A percentile compares a stretch with the other conserved stretches of the same genome.
Evolutionary conservation across 2,113 vertebrate species (phyloP).

Genomic region (Halichoeres trimaculatus): DNA sequence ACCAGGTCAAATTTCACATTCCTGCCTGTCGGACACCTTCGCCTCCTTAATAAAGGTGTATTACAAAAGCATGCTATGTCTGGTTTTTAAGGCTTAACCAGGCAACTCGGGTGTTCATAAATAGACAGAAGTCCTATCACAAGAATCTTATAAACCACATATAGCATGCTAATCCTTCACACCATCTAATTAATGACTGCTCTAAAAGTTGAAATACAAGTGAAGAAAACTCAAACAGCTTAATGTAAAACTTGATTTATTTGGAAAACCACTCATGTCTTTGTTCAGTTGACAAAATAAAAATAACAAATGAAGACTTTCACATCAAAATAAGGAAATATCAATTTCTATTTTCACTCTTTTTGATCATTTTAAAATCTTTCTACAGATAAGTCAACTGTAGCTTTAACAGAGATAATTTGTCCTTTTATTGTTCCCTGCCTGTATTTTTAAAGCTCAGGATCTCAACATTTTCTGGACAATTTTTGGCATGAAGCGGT

Average conservation of each 20-base stretch:
- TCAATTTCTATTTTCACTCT: too few species aligned
- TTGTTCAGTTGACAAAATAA: too few species aligned
- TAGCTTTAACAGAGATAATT: neutral
- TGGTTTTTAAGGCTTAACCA: neutral
- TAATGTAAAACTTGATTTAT: too few species aligned
- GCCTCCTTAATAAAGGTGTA: neutral
- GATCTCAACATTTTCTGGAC: neutral
- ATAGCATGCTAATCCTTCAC: too few species aligned
- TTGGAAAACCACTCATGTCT: too few species aligned
- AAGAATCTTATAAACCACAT: too few species aligned
- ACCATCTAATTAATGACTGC: too few species aligned
- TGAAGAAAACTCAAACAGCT: too few species aligned
- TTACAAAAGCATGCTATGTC: neutral
- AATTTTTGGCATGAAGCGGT: constrained; percentile 9
- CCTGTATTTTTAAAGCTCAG: neutral
- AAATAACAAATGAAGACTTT: too few species aligned
- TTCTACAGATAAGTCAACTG: neutral
- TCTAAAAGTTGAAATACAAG: too few species aligned
- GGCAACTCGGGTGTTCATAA: neutral
- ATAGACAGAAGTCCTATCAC: neutral
- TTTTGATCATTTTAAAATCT: too few species aligned
- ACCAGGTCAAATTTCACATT: constrained; percentile 30
- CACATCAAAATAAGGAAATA: too few species aligned
- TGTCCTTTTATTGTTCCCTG: neutral
- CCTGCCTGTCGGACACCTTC: neutral